Conservation (phyloP, 2,797 vertebrate species). For the Corythornis leucogaster region DNA sequence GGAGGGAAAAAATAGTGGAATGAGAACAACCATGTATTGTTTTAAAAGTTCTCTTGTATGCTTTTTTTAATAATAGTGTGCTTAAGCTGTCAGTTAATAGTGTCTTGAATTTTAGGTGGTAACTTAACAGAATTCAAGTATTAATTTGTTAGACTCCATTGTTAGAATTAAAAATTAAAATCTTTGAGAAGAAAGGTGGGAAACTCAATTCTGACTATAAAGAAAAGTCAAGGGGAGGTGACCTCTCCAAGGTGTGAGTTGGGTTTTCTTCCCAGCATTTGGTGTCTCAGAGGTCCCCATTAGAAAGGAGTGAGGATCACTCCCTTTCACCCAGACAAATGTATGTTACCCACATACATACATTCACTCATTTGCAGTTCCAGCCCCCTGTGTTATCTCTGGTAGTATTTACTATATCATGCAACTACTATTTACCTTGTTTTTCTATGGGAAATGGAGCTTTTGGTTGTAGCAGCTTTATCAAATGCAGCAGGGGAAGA, state of each 20-base stretch:
- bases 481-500: conserved; percentile 48
- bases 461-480: conserved; percentile 23
- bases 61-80: neutral
- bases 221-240: neutral
- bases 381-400: conserved; percentile 37
- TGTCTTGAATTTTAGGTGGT: conserved; percentile 10
- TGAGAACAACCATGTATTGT: neutral
- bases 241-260: neutral
- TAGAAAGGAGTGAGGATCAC: conserved; percentile 50
- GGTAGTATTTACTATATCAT: neutral
- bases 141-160: neutral
- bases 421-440: conserved; percentile 1
- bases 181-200: neutral
- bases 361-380: conserved; percentile 17
- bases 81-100: conserved; percentile 3
- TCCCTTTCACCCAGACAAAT: conserved; percentile 21
- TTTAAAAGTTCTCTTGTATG: neutral
- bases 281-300: conserved; percentile 62
- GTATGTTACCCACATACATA: conserved; percentile 23
- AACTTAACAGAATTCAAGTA: neutral
- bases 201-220: neutral
- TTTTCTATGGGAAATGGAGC: neutral
- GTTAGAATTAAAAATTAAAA: conserved; percentile 7
- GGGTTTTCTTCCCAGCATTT: conserved; percentile 4
- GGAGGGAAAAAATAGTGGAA: neutral